phyloP scores from a whole-genome alignment of 2,113 vertebrate species.

The Rhodinocichla rosea region DNA sequence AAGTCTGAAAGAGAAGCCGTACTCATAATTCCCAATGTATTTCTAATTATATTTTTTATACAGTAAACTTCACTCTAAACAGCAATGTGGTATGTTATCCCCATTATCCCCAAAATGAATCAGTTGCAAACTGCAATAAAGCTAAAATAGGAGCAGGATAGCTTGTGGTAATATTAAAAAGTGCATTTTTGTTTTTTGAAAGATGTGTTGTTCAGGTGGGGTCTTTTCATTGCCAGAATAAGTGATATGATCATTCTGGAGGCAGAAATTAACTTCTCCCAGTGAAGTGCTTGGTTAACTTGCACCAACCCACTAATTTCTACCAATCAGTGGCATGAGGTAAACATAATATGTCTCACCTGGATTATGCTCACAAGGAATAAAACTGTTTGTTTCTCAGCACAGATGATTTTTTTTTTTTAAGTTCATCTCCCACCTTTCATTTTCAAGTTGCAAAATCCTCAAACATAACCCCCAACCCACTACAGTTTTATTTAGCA shows the following conservation, averaged over 20 bases:
- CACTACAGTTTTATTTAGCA: not conserved
- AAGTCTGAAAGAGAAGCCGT: not conserved
- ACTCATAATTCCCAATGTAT: not conserved
- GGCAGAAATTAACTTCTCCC: not conserved
- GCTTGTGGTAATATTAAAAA: not conserved
- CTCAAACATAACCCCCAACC: not conserved
- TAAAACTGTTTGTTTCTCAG: not conserved
- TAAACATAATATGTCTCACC: rapidly evolving
- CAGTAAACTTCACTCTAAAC: not conserved
- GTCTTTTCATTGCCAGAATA: not conserved
- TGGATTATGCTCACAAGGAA: not conserved
- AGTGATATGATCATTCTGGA: not conserved
- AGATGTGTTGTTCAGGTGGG: not conserved
- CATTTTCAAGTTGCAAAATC: not conserved
- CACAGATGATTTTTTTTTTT: not conserved
- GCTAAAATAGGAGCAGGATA: not conserved
- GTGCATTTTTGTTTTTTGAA: not conserved
- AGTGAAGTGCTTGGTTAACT: not conserved
- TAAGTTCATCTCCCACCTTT: not conserved
- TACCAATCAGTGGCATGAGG: not conserved
- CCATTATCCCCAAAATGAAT: not conserved
- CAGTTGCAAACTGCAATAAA: not conserved
- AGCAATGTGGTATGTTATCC: not conserved
- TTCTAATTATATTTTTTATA: not conserved
- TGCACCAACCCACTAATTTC: not conserved